phyloP scores from a whole-genome alignment of 2,113 vertebrate genomes.

The Empidonax alnorum region DNA sequence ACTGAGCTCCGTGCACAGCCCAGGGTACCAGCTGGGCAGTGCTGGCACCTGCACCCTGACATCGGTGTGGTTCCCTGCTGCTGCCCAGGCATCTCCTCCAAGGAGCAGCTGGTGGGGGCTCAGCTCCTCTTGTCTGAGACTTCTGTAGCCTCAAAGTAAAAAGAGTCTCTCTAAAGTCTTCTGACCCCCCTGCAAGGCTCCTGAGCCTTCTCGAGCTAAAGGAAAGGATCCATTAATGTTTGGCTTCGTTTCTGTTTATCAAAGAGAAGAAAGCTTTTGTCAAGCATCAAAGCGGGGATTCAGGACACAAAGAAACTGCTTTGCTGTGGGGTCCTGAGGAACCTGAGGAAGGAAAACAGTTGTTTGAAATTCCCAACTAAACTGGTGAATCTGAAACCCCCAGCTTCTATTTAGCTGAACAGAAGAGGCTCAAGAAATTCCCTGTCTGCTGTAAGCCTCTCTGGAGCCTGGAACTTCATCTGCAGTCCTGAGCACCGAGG shows the following conservation, averaged over 20 bases:
- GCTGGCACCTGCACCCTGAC: background rate
- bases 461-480: background rate
- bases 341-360: background rate
- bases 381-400: background rate
- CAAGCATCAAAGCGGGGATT: slow-evolving; percentile 2
- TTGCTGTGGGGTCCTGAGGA: background rate
- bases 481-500: background rate
- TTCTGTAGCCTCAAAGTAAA: background rate
- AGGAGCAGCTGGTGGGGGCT: background rate
- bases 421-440: background rate
- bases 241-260: slow-evolving; percentile 64
- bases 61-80: accelerated
- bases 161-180: background rate
- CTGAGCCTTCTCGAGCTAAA: slow-evolving; percentile 10
- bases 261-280: slow-evolving; percentile 62
- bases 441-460: background rate
- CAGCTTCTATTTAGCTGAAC: background rate
- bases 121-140: accelerated
- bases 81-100: background rate
- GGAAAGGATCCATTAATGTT: slow-evolving; percentile 41
- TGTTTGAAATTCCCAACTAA: slow-evolving; percentile 10
- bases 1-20: no score
- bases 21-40: background rate
- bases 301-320: background rate
- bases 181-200: background rate